A percentile compares a stretch with the other conserved stretches of the same genome.
These are phyloP conservation scores for Irena cyanogastra DNA, from an alignment of 2,113 vertebrate genomes.

Conservation along the genomic window DNA sequence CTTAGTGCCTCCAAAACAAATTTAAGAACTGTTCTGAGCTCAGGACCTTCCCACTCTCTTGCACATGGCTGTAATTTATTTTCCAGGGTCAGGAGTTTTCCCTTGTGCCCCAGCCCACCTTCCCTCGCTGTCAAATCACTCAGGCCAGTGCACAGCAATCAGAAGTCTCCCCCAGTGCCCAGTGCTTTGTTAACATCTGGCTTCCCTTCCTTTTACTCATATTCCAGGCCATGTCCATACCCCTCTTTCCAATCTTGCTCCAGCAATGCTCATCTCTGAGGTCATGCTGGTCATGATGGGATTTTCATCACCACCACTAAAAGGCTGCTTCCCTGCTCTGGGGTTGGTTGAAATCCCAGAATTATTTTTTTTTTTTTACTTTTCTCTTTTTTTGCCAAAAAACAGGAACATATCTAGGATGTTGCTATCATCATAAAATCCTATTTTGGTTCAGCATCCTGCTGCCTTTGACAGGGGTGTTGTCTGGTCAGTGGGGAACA, in stretches of 20 bases:
- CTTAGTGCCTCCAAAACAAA: not conserved
- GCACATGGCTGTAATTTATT: not conserved
- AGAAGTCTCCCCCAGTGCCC: not conserved
- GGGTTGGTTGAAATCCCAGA: not conserved
- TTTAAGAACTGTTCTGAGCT: not conserved
- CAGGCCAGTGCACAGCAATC: not conserved
- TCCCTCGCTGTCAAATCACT: not conserved
- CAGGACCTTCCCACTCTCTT: not conserved
- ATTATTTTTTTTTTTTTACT: not conserved
- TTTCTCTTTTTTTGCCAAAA: not conserved
- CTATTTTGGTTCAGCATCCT: constrained; percentile 30
- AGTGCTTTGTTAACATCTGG: not conserved
- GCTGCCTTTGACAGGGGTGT: constrained; percentile 7
- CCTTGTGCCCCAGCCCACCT: not conserved
- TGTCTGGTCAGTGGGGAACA: constrained; percentile 16
- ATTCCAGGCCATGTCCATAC: not conserved
- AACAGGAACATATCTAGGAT: constrained; percentile 28
- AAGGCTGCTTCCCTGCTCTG: not conserved
- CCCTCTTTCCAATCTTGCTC: not conserved
- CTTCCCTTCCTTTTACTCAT: not conserved
- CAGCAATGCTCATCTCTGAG: not conserved
- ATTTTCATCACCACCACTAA: not conserved
- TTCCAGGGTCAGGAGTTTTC: not conserved
- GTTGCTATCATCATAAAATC: constrained; percentile 34
- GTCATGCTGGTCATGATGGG: not conserved